Evolutionary conservation across 2,797 vertebrate genomes (phyloP).

Genomic region (Anisognathus igniventris): DNA sequence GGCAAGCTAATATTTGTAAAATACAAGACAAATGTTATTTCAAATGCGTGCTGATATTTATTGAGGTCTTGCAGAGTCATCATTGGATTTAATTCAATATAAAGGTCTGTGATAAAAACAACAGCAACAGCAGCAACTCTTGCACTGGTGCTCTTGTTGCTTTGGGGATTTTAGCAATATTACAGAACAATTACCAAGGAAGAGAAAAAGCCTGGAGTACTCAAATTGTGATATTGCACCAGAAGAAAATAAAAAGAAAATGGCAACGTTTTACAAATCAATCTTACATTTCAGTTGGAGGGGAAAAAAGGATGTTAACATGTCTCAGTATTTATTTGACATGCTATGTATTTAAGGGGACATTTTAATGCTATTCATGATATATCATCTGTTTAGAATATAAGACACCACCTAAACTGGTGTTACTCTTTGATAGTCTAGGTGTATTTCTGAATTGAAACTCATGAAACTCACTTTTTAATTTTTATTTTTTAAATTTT

Average conservation of each 20-base stretch:
- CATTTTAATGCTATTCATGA: background rate
- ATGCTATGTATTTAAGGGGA: rapidly evolving
- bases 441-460: background rate
- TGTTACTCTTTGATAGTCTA: background rate
- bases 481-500: background rate
- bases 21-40: slow-evolving; percentile 8
- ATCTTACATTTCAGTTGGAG: background rate
- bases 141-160: background rate
- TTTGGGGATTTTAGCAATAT: background rate
- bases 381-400: background rate
- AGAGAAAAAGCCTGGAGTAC: background rate
- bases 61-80: slow-evolving; percentile 13
- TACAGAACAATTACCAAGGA: background rate
- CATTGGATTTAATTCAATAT: background rate
- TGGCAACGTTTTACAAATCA: background rate
- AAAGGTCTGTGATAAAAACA: background rate
- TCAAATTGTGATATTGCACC: background rate
- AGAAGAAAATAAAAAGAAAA: background rate
- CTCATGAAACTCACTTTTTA: background rate
- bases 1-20: slow-evolving; percentile 1
- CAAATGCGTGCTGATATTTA: slow-evolving; percentile 20
- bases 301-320: background rate
- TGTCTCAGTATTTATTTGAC: background rate
- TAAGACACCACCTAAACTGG: background rate
- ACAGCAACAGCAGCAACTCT: background rate